Base-by-base conservation (phyloP, 1,140 invertebrate species). In the Grapholita molesta region DNA sequence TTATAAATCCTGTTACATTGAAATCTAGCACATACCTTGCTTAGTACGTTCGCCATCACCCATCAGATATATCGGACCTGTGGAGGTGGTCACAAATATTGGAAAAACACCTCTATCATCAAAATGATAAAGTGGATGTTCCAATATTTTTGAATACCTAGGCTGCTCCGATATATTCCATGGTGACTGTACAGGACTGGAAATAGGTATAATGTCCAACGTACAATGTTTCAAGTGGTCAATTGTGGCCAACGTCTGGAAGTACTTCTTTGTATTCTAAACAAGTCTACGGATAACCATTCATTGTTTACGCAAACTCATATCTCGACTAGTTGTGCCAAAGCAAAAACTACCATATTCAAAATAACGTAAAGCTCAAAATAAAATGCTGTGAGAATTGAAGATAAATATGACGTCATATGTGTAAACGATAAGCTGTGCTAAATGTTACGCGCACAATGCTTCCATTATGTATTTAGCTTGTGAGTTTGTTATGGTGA, bases 251-350 rank as follows among this genome's bases (percentile, higher is more conserved):
- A 48, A 21, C 15, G 42, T 48, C 42, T 18, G 42, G 9, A 48
- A 48, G 42, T 21, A 48, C 18, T 48, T 48, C 74, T 77, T 78
- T 78, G 76, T 80, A 78, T 78, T 80, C 78, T 71, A 71, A 53
- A 64, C 74, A 67, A 48, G 42, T 18, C 42, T 21, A 18, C 38
- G 38, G 38, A 48, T 48, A 48, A 48, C 42, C 15, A 8, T 48
- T 48, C 21, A 21, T 48, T 48, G 21, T 48, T 21, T 48, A 48
- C 42, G 3, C 42, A 48, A 48, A 1, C 42, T 48, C 42, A 18
- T 48, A 48, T 48, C 42, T 8, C 21, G 18, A 18, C 18, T 48
- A 8, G 15, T 6, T 2, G 2, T 0, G 42, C 7, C 0, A 48
- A 7, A 21, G 15, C 15, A 48, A 48, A 7, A 21, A 15, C 0